Evolutionary conservation across 1,140 invertebrate genomes (phyloP).

Genomic region (Cherax quadricarinatus): DNA sequence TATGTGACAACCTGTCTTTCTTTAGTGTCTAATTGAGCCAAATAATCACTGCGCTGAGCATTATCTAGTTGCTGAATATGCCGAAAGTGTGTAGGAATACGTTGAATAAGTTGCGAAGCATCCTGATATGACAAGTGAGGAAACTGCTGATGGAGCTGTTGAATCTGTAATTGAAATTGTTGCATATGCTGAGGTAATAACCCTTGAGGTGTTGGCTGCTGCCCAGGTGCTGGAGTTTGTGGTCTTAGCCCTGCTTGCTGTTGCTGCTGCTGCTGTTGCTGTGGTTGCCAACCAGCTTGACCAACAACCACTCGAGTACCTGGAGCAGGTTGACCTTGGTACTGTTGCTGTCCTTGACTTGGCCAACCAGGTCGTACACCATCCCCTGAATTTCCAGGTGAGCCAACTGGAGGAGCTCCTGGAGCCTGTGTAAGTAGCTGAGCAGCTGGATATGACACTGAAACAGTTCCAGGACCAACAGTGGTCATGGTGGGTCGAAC

Average conservation of each 20-base stretch:
- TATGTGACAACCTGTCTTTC: conserved; percentile 76
- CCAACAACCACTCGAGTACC: conserved; percentile 42
- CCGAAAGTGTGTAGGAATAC: conserved; percentile 55
- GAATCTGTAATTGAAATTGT: conserved; percentile 81
- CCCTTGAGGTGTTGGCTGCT: conserved; percentile 51
- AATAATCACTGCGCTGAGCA: conserved; percentile 77
- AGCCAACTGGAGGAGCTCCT: conserved; percentile 14
- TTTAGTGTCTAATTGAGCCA: conserved; percentile 77
- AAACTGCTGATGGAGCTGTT: conserved; percentile 76
- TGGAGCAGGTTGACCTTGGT: conserved; percentile 41
- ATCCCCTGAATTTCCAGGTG: conserved; percentile 27
- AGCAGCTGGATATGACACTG: conserved; percentile 41
- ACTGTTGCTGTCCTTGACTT: conserved; percentile 57
- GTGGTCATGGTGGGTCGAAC: conserved; percentile 35
- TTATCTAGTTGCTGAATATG: conserved; percentile 74
- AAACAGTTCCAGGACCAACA: conserved; percentile 41
- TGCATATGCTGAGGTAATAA: conserved; percentile 66
- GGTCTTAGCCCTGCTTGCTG: conserved; percentile 77
- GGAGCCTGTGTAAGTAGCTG: conserved; percentile 55
- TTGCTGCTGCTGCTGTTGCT: conserved; percentile 63
- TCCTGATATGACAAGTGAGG: conserved; percentile 76
- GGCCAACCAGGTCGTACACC: conserved; percentile 49
- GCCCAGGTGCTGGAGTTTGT: conserved; percentile 82
- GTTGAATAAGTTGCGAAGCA: conserved; percentile 75
- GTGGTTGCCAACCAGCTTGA: conserved; percentile 45